phyloP scores from a whole-genome alignment of 2,888 invertebrate genomes.

The Phasia obesa region DNA sequence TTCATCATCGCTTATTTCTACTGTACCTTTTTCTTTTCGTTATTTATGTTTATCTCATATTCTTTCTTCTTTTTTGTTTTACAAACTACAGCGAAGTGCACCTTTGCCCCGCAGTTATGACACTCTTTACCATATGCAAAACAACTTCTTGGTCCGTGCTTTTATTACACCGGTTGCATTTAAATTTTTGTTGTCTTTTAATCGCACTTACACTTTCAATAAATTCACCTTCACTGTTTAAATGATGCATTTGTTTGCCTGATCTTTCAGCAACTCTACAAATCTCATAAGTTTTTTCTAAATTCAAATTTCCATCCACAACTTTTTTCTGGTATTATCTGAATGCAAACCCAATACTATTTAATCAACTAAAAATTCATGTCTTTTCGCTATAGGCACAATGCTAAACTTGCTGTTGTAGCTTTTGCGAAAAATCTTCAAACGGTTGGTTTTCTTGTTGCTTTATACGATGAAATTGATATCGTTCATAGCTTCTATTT shows the following conservation, averaged over 20 bases:
- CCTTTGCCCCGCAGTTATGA: too few relatives aligned
- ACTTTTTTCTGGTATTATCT: neutral
- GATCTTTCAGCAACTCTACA: constrained; percentile 1
- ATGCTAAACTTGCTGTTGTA: constrained; percentile 1
- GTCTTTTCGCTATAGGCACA: too few relatives aligned
- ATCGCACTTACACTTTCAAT: constrained; percentile 1
- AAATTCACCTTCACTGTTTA: constrained; percentile 18
- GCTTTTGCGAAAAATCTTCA: constrained; percentile 6
- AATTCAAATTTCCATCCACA: neutral
- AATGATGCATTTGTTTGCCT: constrained; percentile 1
- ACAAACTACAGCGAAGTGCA: constrained; percentile 8
- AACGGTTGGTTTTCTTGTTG: constrained; percentile 11
- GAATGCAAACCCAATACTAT: neutral
- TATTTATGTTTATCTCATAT: constrained; percentile 1
- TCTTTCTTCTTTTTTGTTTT: constrained; percentile 9
- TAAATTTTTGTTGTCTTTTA: constrained; percentile 19
- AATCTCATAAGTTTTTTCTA: constrained; percentile 4
- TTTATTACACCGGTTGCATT: constrained; percentile 14
- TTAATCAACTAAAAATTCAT: constrained; percentile 5
- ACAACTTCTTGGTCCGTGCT: constrained; percentile 12
- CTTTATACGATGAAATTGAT: constrained; percentile 4
- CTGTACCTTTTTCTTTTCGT: neutral
- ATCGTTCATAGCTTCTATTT: constrained; percentile 20
- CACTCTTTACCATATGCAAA: constrained; percentile 8
- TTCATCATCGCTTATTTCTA: neutral